phyloP scores from a whole-genome alignment of 2,888 invertebrate genomes.

The Acleris laterana region DNA sequence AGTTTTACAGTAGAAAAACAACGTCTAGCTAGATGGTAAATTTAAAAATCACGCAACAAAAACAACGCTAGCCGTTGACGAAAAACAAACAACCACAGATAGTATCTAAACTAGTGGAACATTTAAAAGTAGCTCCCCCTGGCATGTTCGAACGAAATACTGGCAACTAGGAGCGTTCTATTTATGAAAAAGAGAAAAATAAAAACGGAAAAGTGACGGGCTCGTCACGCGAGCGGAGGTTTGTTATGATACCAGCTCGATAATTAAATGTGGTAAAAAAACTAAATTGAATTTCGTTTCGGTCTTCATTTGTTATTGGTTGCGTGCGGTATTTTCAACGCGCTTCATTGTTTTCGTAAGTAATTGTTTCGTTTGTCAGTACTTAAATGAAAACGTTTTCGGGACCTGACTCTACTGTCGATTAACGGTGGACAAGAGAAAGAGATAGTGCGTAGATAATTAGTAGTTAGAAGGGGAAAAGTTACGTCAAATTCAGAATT shows the following conservation, averaged over 20 bases:
- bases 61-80: slow-evolving; percentile 20
- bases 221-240: slow-evolving; percentile 49
- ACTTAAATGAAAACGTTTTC: slow-evolving; percentile 23
- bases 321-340: slow-evolving; percentile 28
- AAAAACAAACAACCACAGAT: slow-evolving; percentile 44
- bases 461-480: no score
- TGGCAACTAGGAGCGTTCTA: slow-evolving; percentile 49
- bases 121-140: slow-evolving; percentile 47
- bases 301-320: slow-evolving; percentile 35
- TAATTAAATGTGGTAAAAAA: slow-evolving; percentile 30
- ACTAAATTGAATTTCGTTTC: slow-evolving; percentile 31
- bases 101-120: slow-evolving; percentile 46
- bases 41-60: slow-evolving; percentile 26
- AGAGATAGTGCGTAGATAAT: neutral
- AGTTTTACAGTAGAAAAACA: slow-evolving; percentile 3
- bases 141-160: slow-evolving; percentile 55
- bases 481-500: no score
- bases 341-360: slow-evolving; percentile 32
- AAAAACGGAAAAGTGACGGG: slow-evolving; percentile 40
- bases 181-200: slow-evolving; percentile 30
- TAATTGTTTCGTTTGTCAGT: slow-evolving; percentile 20
- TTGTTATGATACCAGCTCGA: slow-evolving; percentile 36
- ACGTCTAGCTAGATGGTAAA: slow-evolving; percentile 18
- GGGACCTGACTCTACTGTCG: slow-evolving; percentile 18
- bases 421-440: slow-evolving; percentile 11